These are phyloP conservation scores for Chesias legatella DNA, from an alignment of 2,888 invertebrate species.

Conservation along the genomic window DNA sequence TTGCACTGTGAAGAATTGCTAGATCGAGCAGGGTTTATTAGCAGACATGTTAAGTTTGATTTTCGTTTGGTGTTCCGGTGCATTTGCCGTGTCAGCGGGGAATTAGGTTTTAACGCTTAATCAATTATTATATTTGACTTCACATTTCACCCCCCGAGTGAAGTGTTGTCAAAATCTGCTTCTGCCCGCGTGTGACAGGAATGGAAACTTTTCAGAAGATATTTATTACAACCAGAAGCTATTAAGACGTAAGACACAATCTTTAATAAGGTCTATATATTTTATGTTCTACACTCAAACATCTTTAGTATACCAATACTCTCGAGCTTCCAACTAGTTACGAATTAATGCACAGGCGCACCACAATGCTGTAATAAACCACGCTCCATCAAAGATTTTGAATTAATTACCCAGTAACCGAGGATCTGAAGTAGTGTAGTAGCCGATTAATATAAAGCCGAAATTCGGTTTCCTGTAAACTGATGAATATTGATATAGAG, in stretches of 20 bases:
- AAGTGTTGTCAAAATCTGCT: too few species aligned
- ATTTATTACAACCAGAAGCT: too few species aligned
- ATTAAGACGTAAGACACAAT: too few species aligned
- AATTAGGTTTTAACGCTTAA: too few species aligned
- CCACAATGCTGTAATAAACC: slow-evolving; percentile 53
- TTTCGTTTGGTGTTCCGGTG: too few species aligned
- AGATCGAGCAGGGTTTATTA: background rate
- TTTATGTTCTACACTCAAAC: slow-evolving; percentile 15
- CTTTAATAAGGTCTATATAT: background rate
- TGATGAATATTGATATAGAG: background rate
- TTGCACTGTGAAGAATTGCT: slow-evolving; percentile 8
- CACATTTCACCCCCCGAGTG: too few species aligned
- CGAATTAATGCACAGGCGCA: slow-evolving; percentile 38
- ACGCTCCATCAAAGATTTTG: slow-evolving; percentile 59
- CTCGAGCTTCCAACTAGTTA: slow-evolving; percentile 31
- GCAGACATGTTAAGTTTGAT: too few species aligned
- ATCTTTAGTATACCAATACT: slow-evolving; percentile 16
- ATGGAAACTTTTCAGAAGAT: too few species aligned
- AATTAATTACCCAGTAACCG: slow-evolving; percentile 69
- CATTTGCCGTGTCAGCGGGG: too few species aligned
- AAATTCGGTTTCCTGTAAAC: background rate
- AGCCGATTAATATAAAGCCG: background rate
- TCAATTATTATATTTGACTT: too few species aligned
- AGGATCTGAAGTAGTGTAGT: slow-evolving; percentile 11
- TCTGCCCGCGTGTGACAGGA: too few species aligned